phyloP scores from a whole-genome alignment of 2,113 vertebrate genomes.

The Zosterops borbonicus region DNA sequence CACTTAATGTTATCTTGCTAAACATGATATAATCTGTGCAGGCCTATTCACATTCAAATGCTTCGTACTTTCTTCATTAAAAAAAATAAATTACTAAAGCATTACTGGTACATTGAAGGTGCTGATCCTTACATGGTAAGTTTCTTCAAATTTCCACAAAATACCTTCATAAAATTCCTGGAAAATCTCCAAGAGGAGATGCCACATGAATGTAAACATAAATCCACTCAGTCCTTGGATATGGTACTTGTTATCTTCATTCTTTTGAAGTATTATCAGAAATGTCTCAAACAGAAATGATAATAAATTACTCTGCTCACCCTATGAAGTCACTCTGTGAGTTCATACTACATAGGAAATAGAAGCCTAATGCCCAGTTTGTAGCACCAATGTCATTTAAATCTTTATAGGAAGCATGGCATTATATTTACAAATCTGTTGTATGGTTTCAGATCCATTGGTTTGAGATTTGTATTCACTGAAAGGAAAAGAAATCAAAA shows the following conservation, averaged over 20 bases:
- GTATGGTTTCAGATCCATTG: background rate
- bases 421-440: background rate
- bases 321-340: background rate
- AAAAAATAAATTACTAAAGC: background rate
- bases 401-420: background rate
- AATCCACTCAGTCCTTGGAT: background rate
- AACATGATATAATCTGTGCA: background rate
- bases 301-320: background rate
- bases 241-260: background rate
- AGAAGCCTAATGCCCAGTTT: background rate
- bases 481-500: background rate
- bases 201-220: background rate
- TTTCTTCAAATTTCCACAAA: background rate
- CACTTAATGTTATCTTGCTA: background rate
- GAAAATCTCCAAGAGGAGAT: background rate
- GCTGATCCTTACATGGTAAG: background rate
- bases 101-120: background rate
- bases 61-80: background rate
- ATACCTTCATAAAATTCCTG: background rate
- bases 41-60: background rate
- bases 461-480: background rate
- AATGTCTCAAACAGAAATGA: background rate
- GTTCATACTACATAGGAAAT: background rate
- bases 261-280: slow-evolving; percentile 30
- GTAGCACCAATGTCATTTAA: background rate